Percentiles rank a stretch among this genome's conserved stretches.
These are phyloP conservation scores for Gymnocypris eckloni DNA, from an alignment of 2,797 vertebrate genomes.

Conservation along the genomic window DNA sequence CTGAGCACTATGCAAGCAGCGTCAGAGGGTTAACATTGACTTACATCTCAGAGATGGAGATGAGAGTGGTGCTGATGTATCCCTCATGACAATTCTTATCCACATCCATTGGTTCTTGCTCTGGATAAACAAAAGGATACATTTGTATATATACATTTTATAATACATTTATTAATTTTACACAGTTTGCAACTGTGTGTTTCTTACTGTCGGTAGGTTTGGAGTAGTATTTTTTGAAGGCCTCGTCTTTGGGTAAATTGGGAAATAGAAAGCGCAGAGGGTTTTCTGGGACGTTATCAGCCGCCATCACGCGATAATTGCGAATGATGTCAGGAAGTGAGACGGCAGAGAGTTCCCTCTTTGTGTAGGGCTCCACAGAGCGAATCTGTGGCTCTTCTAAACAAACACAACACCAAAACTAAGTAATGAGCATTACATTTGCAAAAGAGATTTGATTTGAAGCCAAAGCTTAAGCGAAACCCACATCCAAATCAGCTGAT, in stretches of 20 bases:
- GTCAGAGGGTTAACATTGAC: slow-evolving; percentile 59
- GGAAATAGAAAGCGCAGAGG: slow-evolving; percentile 93
- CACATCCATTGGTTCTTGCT: slow-evolving; percentile 90
- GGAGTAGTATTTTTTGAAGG: slow-evolving; percentile 95
- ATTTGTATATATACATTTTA: not conserved
- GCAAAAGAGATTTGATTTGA: not conserved
- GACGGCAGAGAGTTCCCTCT: slow-evolving; percentile 92
- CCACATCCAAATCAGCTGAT: not conserved
- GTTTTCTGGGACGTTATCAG: slow-evolving; percentile 95
- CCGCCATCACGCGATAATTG: slow-evolving; percentile 97
- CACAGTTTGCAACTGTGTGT: not conserved
- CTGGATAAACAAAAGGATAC: slow-evolving; percentile 67
- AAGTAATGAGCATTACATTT: not conserved
- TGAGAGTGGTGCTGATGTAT: slow-evolving; percentile 96
- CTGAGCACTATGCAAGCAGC: too few species aligned
- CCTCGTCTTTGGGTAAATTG: slow-evolving; percentile 88
- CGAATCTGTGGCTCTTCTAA: slow-evolving; percentile 86
- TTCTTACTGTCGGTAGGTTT: slow-evolving; percentile 88
- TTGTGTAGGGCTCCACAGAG: slow-evolving; percentile 95
- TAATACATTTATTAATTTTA: not conserved
- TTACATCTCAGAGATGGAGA: slow-evolving; percentile 98
- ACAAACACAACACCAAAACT: slow-evolving; percentile 27
- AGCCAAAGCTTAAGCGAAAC: not conserved
- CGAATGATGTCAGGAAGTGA: slow-evolving; percentile 95
- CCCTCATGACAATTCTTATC: slow-evolving; percentile 75